Base-by-base conservation (phyloP, 2,113 vertebrate species). In the Sinocyclocheilus anshuiensis region DNA sequence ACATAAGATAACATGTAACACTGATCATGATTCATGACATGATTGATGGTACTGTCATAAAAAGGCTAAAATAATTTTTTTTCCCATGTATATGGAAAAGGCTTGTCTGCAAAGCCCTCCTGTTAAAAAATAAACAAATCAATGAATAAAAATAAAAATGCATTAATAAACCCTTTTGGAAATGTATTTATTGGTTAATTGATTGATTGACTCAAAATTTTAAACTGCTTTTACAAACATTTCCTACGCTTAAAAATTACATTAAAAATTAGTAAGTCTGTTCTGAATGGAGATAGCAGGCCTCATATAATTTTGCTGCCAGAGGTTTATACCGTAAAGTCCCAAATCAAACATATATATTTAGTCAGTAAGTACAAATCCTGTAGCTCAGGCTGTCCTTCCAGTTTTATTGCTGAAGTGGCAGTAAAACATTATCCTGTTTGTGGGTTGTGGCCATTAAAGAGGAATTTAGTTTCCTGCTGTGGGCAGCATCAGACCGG, bases 381-480 rank as follows among this genome's bases (percentile, higher is more conserved):
- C 50, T 76, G 74, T 26, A 63, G n/a, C 63, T 76, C 36, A 33
- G 65, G 12, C 45, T 77, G 39, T n/a, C 39, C 15, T 71, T 81
- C 39, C 53, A 55, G 80, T 50, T 72, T 33, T 48, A 48, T 69
- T 65, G 10, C 48, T 50, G 24, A 48, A 55, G 78, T n/a, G 24
- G 7, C 75, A 67, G 15, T 61, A 87, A 42, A 90, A 84, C n/a
- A 29, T 74, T 72, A 72, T 77, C 26, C 65, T 39, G 26, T 20
- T 50, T 76, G 55, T 48, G 77, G 82, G 29, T 63, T 50, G 29
- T 24, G 59, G 81, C 84, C 76, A 84, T 89, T 87, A 81, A 88
- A 91, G 33, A 63, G 69, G 57, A 74, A 88, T 88, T 84, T 84
- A 78, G 57, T 79, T 63, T 61, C 82, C 67, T 33, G 69, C 78